Conservation (phyloP, 2,113 vertebrate genomes). For the Chrysochloris asiatica region DNA sequence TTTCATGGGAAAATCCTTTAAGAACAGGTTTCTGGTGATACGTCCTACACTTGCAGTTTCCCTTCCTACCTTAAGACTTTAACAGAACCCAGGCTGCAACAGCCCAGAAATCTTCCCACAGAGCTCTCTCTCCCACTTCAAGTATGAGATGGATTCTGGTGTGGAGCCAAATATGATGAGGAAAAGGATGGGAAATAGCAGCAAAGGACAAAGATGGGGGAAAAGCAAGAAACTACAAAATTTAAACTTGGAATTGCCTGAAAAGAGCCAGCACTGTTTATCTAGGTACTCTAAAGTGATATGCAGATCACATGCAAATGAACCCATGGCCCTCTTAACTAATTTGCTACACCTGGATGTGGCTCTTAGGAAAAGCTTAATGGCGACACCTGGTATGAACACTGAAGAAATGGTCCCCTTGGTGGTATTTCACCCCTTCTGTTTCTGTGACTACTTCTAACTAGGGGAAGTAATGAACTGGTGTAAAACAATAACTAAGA, state of each 20-base stretch:
- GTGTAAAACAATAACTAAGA: conserved; percentile 65
- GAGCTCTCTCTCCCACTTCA: background rate
- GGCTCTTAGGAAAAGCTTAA: conserved; percentile 63
- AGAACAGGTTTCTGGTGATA: background rate
- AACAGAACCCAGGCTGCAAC: background rate
- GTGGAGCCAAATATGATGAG: background rate
- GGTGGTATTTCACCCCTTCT: conserved; percentile 69
- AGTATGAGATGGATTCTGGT: background rate
- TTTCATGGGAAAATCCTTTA: background rate
- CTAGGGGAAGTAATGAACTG: conserved; percentile 56
- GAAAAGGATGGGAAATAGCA: background rate
- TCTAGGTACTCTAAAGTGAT: conserved; percentile 35
- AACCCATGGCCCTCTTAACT: conserved; percentile 62
- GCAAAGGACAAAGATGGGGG: background rate
- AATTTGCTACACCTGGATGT: conserved; percentile 74
- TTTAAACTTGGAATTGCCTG: conserved; percentile 25
- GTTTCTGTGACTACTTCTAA: conserved; percentile 49
- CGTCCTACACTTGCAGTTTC: background rate
- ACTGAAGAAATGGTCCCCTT: conserved; percentile 28
- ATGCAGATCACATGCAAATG: conserved; percentile 69
- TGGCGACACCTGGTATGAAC: conserved; percentile 62
- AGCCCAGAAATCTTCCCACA: background rate
- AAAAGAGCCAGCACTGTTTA: background rate
- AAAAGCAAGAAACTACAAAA: background rate
- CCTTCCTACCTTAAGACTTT: background rate